phyloP scores from a whole-genome alignment of 2,113 vertebrate genomes.

The Cyphomyrus discorhynchus region DNA sequence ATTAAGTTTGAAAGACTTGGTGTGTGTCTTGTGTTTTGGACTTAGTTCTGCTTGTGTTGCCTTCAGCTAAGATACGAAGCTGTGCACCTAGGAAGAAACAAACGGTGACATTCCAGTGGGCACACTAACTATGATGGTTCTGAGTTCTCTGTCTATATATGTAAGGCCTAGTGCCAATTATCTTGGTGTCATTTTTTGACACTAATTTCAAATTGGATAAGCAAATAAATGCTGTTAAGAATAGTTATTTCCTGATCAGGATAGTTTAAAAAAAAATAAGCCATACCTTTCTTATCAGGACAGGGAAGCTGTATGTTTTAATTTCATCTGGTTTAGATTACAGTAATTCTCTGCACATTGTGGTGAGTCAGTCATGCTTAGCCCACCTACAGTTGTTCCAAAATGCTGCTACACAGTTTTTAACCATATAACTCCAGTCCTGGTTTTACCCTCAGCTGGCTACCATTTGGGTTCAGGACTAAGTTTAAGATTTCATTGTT shows the following conservation, averaged over 20 bases:
- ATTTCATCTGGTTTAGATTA: neutral
- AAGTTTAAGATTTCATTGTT: neutral
- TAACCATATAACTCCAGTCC: neutral
- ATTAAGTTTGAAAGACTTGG: neutral
- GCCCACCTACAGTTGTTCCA: neutral
- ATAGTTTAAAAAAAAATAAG: neutral
- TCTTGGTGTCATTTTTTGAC: neutral
- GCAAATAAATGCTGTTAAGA: neutral
- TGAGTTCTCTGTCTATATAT: neutral
- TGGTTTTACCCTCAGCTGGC: neutral
- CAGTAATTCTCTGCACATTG: neutral
- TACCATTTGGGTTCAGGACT: neutral
- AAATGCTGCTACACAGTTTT: too few relatives aligned
- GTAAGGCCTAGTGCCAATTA: neutral
- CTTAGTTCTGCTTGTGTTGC: neutral
- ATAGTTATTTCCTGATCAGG: neutral
- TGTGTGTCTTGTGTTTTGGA: neutral
- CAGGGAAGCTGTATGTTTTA: neutral
- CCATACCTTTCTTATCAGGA: neutral
- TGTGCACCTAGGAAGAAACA: neutral
- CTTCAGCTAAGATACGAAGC: neutral
- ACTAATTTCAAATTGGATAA: neutral
- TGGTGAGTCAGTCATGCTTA: neutral
- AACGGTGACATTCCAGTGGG: neutral
- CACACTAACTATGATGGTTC: neutral